Evolutionary conservation across 2,888 invertebrate species (phyloP).

Genomic region (Chloroclystis v-ata): DNA sequence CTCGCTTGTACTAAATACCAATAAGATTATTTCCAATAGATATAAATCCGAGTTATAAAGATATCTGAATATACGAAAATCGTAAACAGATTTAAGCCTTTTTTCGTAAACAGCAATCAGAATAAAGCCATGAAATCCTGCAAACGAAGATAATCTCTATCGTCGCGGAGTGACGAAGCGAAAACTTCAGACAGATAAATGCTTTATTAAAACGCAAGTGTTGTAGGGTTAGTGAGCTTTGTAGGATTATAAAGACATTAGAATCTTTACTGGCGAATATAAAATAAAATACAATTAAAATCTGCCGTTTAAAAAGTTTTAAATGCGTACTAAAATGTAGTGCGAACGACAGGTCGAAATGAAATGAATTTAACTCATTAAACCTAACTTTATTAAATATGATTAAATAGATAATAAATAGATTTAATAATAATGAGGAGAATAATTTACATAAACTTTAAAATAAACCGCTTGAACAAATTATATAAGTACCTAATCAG

Average conservation of each 20-base stretch:
- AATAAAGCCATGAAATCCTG: not conserved
- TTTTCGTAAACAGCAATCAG: not conserved
- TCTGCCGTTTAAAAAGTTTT: no score
- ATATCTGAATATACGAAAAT: not conserved
- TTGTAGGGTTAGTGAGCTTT: not conserved
- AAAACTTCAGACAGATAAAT: conserved; percentile 12
- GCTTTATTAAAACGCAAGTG: conserved; percentile 4
- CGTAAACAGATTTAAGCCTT: not conserved
- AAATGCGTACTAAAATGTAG: no score
- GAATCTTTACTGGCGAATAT: not conserved
- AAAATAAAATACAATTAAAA: not conserved
- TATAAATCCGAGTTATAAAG: not conserved
- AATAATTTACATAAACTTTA: no score
- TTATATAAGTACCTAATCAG: no score
- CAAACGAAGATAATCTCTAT: conserved; percentile 1
- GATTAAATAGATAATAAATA: no score
- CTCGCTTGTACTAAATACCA: no score
- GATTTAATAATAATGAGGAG: no score
- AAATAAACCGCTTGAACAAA: no score
- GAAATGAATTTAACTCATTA: no score
- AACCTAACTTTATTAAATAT: no score
- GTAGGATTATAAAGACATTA: conserved; percentile 1
- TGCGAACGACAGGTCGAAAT: no score
- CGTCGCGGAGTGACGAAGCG: conserved; percentile 1
- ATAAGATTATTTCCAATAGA: not conserved